Evolutionary conservation across 1,140 invertebrate species (phyloP).

Genomic region (Polypedilum vanderplanki): DNA sequence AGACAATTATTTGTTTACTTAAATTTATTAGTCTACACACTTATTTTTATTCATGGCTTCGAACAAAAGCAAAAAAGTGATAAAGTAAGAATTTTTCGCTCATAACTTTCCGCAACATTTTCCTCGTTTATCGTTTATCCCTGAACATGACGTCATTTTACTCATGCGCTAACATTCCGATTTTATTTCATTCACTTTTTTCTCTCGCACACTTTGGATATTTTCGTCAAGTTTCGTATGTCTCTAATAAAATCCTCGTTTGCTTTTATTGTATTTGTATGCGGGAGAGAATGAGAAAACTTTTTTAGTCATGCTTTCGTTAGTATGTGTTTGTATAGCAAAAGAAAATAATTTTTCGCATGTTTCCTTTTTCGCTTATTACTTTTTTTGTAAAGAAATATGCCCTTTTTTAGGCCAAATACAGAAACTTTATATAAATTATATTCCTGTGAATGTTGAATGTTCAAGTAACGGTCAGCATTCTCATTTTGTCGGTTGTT

Average conservation of each 20-base stretch:
- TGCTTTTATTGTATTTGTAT: background rate
- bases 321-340: background rate
- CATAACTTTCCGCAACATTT: conserved; percentile 23
- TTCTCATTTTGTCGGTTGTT: background rate
- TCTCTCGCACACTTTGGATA: background rate
- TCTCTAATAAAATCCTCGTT: background rate
- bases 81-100: background rate
- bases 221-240: background rate
- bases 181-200: conserved; percentile 6
- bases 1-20: no score
- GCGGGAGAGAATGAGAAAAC: background rate
- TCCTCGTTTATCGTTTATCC: conserved; percentile 14
- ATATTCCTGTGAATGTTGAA: no score
- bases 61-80: no score
- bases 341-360: background rate
- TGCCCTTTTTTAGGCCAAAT: background rate
- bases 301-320: background rate
- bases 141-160: conserved; percentile 25
- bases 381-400: conserved; percentile 11
- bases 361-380: background rate
- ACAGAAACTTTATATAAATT: no score
- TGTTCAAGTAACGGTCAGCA: background rate
- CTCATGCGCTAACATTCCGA: conserved; percentile 20
- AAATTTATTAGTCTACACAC: no score
- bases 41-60: no score